These are phyloP conservation scores for Globodera rostochiensis DNA, from an alignment of 1,140 invertebrate species.

Conservation along the genomic window DNA sequence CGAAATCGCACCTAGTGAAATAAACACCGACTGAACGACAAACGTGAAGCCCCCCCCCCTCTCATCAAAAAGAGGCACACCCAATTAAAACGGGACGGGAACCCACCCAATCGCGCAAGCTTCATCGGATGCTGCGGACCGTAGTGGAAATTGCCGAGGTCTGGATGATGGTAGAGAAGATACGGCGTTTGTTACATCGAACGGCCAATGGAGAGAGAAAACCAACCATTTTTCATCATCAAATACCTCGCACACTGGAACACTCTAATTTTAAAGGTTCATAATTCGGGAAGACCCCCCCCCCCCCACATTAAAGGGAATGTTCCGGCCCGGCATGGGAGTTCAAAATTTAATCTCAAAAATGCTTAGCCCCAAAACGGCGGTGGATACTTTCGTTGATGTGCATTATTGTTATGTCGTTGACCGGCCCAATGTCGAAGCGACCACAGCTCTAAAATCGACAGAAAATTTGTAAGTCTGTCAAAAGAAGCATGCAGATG, in stretches of 20 bases:
- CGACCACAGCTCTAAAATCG: conserved; percentile 73
- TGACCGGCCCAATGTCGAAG: conserved; percentile 83
- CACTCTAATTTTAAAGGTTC: too few species aligned
- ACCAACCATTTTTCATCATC: too few species aligned
- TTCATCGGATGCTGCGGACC: conserved; percentile 66
- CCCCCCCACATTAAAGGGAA: conserved; percentile 83
- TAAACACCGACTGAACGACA: too few species aligned
- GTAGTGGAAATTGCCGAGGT: conserved; percentile 96
- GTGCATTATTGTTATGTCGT: conserved; percentile 90
- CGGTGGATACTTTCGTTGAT: conserved; percentile 73
- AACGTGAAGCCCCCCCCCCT: too few species aligned
- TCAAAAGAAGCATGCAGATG: too few species aligned
- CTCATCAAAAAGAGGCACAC: too few species aligned
- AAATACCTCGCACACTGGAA: too few species aligned
- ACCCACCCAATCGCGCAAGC: conserved; percentile 45
- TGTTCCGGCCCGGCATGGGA: conserved; percentile 80
- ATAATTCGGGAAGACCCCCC: too few species aligned
- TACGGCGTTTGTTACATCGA: conserved; percentile 62
- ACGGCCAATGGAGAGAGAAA: background rate
- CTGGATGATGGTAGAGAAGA: conserved; percentile 90
- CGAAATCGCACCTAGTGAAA: too few species aligned
- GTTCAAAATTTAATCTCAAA: too few species aligned
- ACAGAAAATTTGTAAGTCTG: too few species aligned
- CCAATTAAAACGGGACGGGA: background rate
- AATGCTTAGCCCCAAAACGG: background rate